Conservation (phyloP, 37 sponge, comb jelly and placozoan species). For the Chondrilla cf. caribensis region DNA sequence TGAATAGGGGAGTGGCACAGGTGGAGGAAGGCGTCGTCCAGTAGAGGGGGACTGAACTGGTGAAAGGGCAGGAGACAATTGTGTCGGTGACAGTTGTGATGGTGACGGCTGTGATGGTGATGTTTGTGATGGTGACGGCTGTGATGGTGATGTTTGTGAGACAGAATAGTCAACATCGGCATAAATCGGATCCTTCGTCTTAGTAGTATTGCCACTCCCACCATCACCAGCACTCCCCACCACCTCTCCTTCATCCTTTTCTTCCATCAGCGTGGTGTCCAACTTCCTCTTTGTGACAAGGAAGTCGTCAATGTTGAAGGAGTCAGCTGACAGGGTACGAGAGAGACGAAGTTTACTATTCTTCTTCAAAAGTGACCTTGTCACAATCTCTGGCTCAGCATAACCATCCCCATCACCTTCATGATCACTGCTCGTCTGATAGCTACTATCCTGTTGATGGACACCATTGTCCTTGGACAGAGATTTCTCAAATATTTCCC, state of each 20-base stretch:
- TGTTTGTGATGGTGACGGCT: no score
- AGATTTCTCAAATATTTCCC: no score
- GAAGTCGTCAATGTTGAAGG: conserved; percentile 10
- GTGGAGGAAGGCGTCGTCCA: background rate
- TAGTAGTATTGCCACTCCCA: background rate
- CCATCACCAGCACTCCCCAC: no score
- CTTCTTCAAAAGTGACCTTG: background rate
- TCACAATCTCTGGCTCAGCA: background rate
- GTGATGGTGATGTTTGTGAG: background rate
- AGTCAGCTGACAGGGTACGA: conserved; percentile 11
- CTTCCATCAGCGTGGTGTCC: background rate
- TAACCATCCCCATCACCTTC: no score
- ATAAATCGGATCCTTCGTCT: background rate
- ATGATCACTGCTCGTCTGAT: no score
- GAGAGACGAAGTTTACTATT: conserved; percentile 7
- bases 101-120: no score
- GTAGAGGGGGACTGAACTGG: no score
- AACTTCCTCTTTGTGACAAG: background rate
- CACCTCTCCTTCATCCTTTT: background rate
- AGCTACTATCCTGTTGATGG: no score
- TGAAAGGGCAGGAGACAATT: no score
- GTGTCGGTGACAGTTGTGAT: no score
- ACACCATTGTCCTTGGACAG: no score
- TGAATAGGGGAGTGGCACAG: conserved; percentile 4
- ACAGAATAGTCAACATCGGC: background rate